Evolutionary conservation across 1,140 invertebrate species (phyloP).

Genomic region (Pseudomyrmex concolor): DNA sequence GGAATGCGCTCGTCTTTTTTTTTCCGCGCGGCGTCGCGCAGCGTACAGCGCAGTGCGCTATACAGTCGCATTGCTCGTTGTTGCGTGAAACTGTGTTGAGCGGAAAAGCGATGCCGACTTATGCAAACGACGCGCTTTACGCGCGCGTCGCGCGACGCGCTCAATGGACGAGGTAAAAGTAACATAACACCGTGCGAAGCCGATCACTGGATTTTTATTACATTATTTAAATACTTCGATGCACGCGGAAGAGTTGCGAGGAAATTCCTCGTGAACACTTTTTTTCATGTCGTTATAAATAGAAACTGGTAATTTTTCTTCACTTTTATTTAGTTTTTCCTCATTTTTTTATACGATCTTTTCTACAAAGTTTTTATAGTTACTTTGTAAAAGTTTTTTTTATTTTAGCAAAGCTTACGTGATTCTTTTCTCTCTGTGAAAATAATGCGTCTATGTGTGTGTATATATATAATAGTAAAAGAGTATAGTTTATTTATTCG

Average conservation of each 20-base stretch:
- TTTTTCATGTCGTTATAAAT: background rate
- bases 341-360: background rate
- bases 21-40: slow-evolving; percentile 45
- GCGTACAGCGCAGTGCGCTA: background rate
- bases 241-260: background rate
- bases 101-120: slow-evolving; percentile 61
- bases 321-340: background rate
- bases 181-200: slow-evolving; percentile 35
- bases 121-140: slow-evolving; percentile 58
- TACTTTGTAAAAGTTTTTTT: background rate
- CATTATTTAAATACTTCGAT: slow-evolving; percentile 46
- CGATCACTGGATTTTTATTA: slow-evolving; percentile 58
- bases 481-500: background rate
- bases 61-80: slow-evolving; percentile 46
- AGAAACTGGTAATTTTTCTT: background rate
- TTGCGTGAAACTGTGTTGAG: slow-evolving; percentile 56
- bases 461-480: no score
- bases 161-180: slow-evolving; percentile 50
- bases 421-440: background rate
- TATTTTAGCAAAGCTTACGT: background rate
- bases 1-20: slow-evolving; percentile 54
- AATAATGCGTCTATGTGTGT: background rate
- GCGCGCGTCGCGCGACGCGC: slow-evolving; percentile 49
- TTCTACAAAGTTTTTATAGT: background rate
- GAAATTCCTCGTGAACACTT: background rate